Conservation (phyloP, 2,113 vertebrate species). For the Sisor rabdophorus region DNA sequence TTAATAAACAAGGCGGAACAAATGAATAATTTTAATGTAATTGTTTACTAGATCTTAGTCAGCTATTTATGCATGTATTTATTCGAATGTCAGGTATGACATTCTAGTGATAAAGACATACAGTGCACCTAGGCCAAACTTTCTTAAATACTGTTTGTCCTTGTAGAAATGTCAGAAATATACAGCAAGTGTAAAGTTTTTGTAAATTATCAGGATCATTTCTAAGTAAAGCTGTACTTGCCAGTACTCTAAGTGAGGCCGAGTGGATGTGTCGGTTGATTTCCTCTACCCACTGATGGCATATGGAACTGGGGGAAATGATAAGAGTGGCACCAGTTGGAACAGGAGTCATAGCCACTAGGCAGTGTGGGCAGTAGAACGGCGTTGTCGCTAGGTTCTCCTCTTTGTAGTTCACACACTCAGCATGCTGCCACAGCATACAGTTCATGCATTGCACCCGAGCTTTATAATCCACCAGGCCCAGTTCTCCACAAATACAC, state of each 20-base stretch:
- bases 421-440: conserved; percentile 91
- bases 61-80: too few relatives aligned
- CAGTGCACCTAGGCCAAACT: too few relatives aligned
- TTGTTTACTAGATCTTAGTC: too few relatives aligned
- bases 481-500: conserved; percentile 92
- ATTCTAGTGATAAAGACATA: too few relatives aligned
- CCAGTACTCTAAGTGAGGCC: conserved; percentile 88
- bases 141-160: neutral
- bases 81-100: too few relatives aligned
- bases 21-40: neutral
- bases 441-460: conserved; percentile 95
- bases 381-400: conserved; percentile 83
- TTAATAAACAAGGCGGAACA: neutral
- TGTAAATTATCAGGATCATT: neutral
- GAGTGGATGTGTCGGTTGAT: conserved; percentile 91
- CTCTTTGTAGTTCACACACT: conserved; percentile 93
- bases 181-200: neutral
- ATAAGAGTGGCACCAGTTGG: conserved; percentile 92
- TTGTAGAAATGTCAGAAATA: neutral
- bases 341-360: conserved; percentile 93
- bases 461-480: conserved; percentile 83
- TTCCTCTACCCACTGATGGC: conserved; percentile 98
- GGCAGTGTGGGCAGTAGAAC: conserved; percentile 96
- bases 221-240: conserved; percentile 54
- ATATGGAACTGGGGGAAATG: conserved; percentile 96